Base-by-base conservation (phyloP, 2,888 invertebrate species). In the Tinea trinotella region DNA sequence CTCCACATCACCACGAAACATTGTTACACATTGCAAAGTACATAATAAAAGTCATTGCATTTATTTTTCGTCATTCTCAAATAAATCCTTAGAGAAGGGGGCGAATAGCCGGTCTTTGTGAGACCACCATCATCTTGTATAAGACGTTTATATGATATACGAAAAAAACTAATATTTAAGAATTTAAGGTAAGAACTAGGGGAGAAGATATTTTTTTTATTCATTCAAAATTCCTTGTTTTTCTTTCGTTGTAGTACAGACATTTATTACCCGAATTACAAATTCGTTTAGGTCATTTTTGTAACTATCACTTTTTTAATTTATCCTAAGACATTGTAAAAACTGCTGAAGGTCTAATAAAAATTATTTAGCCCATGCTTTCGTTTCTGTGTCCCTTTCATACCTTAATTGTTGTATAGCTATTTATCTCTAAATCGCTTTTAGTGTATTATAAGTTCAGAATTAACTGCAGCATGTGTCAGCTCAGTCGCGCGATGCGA, bases 131-230 rank as follows among this genome's bases (percentile, higher is more conserved):
- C 30, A 30, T 30, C 17, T 82, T 82, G 83, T 84, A 82, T 77
- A 78, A 82, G 82, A 83, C 80, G 76, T 78, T 59, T 77, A 13
- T 48, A 74, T 78, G 78, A 80, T 83, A 79, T 78, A 81, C 82
- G 80, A 80, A 72, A n/a, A 7, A 55, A 12, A 75, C 75, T 77
- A 76, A 77, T 81, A 73, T 52, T 24, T 80, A 80, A 82, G 77
- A 71, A 79, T 71, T 77, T 84, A 82, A 82, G 83, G 82, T 84
- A 18, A 19, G 18, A 40, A 19, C 12, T 40, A 40, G 15, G 40
- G 30, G 30, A 7, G 30, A 30, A 30, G 7, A 30, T 30, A 30
- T 30, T 30, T 30, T n/a, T 30, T 30, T 30, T 30, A 30, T 30
- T 30, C 83, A 76, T 80, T 81, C 80, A 74, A 77, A 81, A 75